Percentiles rank a stretch among this genome's conserved stretches.
Evolutionary conservation across 2,888 invertebrate species (phyloP).

Genomic region (Acleris holmiana): DNA sequence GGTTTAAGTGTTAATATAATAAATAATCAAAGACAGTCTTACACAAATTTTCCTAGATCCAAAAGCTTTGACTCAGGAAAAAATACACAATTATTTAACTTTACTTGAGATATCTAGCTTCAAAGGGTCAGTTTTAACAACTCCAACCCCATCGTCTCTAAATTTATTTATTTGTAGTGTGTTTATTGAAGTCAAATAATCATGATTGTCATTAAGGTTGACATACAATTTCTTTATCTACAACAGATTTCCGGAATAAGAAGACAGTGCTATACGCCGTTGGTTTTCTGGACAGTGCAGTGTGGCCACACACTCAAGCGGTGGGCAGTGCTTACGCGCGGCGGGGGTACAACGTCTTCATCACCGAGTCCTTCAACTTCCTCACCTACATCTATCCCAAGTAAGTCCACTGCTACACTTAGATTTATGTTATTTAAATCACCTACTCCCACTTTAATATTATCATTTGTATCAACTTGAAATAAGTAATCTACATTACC

Average conservation of each 20-base stretch:
- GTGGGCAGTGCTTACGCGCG: constrained; percentile 64
- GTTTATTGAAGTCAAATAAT: too few relatives aligned
- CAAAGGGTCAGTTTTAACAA: too few relatives aligned
- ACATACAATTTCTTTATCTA: not conserved
- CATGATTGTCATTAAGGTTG: not conserved
- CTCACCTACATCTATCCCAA: constrained; percentile 72
- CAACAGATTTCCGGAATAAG: constrained; percentile 64
- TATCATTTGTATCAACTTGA: not conserved
- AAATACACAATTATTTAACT: too few relatives aligned
- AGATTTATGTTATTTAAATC: not conserved
- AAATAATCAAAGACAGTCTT: too few relatives aligned
- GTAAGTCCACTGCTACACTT: constrained; percentile 53
- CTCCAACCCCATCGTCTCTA: too few relatives aligned
- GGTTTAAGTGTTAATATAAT: too few relatives aligned
- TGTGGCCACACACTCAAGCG: constrained; percentile 62
- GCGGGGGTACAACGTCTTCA: constrained; percentile 71
- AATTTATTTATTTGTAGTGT: too few relatives aligned
- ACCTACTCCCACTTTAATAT: not conserved
- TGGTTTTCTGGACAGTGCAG: constrained; percentile 67
- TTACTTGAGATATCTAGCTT: too few relatives aligned
- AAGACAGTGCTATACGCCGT: constrained; percentile 70
- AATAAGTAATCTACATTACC: constrained; percentile 12
- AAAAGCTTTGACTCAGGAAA: too few relatives aligned
- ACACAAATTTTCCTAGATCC: too few relatives aligned
- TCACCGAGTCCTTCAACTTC: constrained; percentile 65